A percentile compares a stretch with the other conserved stretches of the same genome.
These are phyloP conservation scores for Crotalus helleri DNA, from an alignment of 2,113 vertebrate species.

Conservation along the genomic window DNA sequence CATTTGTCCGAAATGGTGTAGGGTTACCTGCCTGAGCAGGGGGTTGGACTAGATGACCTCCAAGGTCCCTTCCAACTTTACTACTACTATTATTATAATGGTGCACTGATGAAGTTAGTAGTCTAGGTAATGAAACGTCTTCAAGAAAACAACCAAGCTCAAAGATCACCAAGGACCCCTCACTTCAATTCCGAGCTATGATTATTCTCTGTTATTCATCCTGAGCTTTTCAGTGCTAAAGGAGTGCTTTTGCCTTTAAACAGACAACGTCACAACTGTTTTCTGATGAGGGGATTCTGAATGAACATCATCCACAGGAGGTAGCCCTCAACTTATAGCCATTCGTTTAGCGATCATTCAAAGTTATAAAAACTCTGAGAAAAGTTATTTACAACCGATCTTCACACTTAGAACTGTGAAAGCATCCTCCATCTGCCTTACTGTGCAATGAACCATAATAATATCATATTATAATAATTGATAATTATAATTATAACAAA, in stretches of 20 bases:
- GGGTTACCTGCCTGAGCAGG: too few species aligned
- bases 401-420: neutral
- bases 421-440: neutral
- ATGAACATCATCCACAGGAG: neutral
- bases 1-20: too few species aligned
- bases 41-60: too few species aligned
- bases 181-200: too few species aligned
- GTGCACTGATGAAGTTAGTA: too few species aligned
- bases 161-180: too few species aligned
- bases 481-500: neutral
- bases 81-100: too few species aligned
- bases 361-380: neutral
- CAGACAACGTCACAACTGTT: neutral
- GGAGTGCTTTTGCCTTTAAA: neutral
- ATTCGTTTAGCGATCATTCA: neutral
- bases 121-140: too few species aligned
- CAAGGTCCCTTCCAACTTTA: too few species aligned
- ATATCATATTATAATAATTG: neutral
- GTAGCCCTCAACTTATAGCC: neutral
- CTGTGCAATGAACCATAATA: neutral
- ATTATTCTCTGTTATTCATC: too few species aligned
- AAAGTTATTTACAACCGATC: neutral
- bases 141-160: too few species aligned
- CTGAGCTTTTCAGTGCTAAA: neutral
- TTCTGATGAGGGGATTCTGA: neutral